Percentiles rank a stretch among this genome's conserved stretches.
These are phyloP conservation scores for Psephotus haematonotus DNA, from an alignment of 2,113 vertebrate genomes.

Conservation along the genomic window DNA sequence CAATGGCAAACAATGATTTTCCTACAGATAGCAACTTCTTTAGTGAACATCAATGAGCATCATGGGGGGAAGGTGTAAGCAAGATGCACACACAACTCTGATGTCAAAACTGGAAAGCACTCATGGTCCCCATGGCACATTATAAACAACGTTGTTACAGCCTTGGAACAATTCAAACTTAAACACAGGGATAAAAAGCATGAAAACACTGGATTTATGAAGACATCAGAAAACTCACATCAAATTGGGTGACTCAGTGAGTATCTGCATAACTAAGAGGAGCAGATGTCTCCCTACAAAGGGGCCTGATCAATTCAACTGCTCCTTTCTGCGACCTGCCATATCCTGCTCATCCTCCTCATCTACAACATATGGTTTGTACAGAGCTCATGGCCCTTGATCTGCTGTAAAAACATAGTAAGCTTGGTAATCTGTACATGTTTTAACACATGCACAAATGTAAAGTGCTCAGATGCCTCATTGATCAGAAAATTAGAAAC, in stretches of 20 bases:
- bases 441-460: slow-evolving; percentile 27
- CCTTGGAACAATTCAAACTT: background rate
- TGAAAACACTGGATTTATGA: background rate
- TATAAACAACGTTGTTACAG: background rate
- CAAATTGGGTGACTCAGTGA: background rate
- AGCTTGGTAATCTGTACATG: background rate
- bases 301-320: background rate
- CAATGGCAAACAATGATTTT: slow-evolving; percentile 59
- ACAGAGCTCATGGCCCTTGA: background rate
- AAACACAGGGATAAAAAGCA: background rate
- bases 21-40: slow-evolving; percentile 61
- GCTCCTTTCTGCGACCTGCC: slow-evolving; percentile 29
- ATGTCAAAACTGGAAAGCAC: slow-evolving; percentile 56
- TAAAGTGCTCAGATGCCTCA: slow-evolving; percentile 39
- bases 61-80: slow-evolving; percentile 29
- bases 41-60: slow-evolving; percentile 57
- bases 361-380: background rate
- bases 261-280: background rate
- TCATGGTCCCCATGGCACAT: background rate
- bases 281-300: background rate
- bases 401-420: background rate
- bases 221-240: background rate
- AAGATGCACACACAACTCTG: slow-evolving; percentile 54
- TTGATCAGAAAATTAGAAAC: slow-evolving; percentile 12
- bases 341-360: slow-evolving; percentile 30